Base-by-base conservation (phyloP, 2,797 vertebrate genomes). In the Lophius americanus region DNA sequence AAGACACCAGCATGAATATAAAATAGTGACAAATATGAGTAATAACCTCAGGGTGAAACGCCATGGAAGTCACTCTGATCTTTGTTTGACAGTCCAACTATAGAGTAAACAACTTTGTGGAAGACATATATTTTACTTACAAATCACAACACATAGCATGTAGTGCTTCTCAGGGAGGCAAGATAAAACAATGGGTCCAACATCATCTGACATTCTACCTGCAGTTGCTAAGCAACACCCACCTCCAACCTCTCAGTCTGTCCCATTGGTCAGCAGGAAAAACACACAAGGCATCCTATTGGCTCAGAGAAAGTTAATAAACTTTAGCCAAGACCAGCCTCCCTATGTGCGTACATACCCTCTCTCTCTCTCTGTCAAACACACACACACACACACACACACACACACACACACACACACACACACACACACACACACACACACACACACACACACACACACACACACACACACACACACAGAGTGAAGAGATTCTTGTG, bases 171-270 rank as follows among this genome's bases (percentile, higher is more conserved):
- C 82, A 85, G 88, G 86, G 87, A 89, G 82, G 87, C 65, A 65
- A 88, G 90, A 93, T 91, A 92, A 94, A 93, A 94, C 92, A 94
- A 93, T 93, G 88, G 93, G 89, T 93, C 87, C 87, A 85, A 92
- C 90, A 89, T 94, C 91, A 94, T 93, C 88, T 89, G 85, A 91
- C 92, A 93, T 93, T 94, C 92, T 94, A 94, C 93, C 93, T 94
- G 93, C 93, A 94, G 94, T 95, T 95, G 94, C 94, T 94, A 95
- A 94, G 94, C 94, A 95, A 95, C 94, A 94, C 93, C 92, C 91
- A 92, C 92, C 91, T 93, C 92, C 92, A 91, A 89, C 88, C 91
- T 92, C 92, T 92, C 86, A 76, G 74, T 85, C 80, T 78, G 80
- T 84, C 88, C 89, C 83, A 94, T 94, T 95, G 92, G 93, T 89